A percentile compares a stretch with the other conserved stretches of the same genome.
Conservation (phyloP, 2,113 vertebrate species). For the Chionodraco myersi region DNA sequence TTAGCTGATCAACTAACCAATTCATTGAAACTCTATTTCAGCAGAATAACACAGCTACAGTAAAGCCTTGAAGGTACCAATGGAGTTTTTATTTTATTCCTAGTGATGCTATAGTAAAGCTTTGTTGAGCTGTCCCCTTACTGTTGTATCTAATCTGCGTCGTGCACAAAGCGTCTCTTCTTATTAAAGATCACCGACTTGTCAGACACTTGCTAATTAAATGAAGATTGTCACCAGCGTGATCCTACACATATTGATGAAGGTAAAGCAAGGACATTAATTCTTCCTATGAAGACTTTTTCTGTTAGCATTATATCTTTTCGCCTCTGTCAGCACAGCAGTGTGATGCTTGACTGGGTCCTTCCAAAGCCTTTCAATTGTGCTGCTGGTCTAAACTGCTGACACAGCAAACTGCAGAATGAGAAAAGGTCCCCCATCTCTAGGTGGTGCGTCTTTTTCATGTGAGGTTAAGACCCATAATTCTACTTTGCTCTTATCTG, state of each 20-base stretch:
- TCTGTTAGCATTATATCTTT: constrained; percentile 60
- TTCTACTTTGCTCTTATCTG: background rate
- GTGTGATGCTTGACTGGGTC: constrained; percentile 69
- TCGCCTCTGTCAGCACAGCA: constrained; percentile 75
- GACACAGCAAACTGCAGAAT: constrained; percentile 60
- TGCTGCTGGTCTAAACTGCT: constrained; percentile 58
- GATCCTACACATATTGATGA: constrained; percentile 24
- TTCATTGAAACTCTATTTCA: background rate
- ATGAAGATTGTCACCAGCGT: constrained; percentile 18
- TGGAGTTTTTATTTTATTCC: background rate
- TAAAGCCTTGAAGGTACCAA: background rate
- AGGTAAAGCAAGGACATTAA: constrained; percentile 54
- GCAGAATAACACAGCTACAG: background rate
- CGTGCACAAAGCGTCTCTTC: background rate
- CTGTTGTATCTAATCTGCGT: background rate
- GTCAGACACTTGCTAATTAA: constrained; percentile 30
- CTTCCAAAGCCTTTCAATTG: constrained; percentile 59
- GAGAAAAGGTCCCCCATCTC: constrained; percentile 57
- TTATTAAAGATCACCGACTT: constrained; percentile 5
- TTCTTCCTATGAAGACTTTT: constrained; percentile 61
- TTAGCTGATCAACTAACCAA: background rate
- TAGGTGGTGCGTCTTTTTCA: constrained; percentile 33
- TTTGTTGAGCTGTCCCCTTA: background rate
- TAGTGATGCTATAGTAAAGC: background rate
- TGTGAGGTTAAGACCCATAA: constrained; percentile 37